Evolutionary conservation across 2,797 vertebrate genomes (phyloP).

Genomic region (Cichlasoma orientale): DNA sequence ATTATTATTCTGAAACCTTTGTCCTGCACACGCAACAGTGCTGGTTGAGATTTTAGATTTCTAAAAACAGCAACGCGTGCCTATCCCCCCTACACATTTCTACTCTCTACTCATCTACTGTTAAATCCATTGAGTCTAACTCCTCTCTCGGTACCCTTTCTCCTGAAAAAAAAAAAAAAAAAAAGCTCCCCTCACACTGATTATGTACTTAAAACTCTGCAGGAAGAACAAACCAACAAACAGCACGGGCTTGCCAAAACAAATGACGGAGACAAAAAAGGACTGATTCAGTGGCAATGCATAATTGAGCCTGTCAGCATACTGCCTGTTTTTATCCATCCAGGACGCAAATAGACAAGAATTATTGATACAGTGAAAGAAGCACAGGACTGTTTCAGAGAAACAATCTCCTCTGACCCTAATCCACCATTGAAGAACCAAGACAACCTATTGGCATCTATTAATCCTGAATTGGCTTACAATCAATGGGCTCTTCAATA

Average conservation of each 20-base stretch:
- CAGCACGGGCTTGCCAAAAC: slow-evolving; percentile 24
- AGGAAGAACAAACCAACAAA: slow-evolving; percentile 44
- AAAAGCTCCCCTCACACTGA: slow-evolving; percentile 2
- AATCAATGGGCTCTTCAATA: slow-evolving; percentile 69
- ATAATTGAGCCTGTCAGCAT: slow-evolving; percentile 63
- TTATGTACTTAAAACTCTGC: slow-evolving; percentile 5
- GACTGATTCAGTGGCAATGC: slow-evolving; percentile 20
- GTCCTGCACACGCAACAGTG: neutral
- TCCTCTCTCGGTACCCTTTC: neutral
- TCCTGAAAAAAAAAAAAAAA: neutral
- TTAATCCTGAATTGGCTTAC: slow-evolving; percentile 67
- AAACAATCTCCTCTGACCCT: slow-evolving; percentile 44
- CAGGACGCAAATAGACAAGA: slow-evolving; percentile 28
- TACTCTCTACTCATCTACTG: neutral
- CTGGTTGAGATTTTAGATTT: neutral
- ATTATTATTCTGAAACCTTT: slow-evolving; percentile 36
- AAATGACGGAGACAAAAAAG: slow-evolving; percentile 23
- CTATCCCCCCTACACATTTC: neutral
- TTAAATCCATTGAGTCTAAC: neutral
- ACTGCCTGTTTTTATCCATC: slow-evolving; percentile 11
- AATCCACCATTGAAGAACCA: slow-evolving; percentile 66
- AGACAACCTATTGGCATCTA: slow-evolving; percentile 73
- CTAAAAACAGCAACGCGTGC: neutral
- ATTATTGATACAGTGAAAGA: neutral
- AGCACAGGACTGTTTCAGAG: slow-evolving; percentile 19